phyloP scores from a whole-genome alignment of 2,113 vertebrate genomes.

The Cheirogaleus medius region DNA sequence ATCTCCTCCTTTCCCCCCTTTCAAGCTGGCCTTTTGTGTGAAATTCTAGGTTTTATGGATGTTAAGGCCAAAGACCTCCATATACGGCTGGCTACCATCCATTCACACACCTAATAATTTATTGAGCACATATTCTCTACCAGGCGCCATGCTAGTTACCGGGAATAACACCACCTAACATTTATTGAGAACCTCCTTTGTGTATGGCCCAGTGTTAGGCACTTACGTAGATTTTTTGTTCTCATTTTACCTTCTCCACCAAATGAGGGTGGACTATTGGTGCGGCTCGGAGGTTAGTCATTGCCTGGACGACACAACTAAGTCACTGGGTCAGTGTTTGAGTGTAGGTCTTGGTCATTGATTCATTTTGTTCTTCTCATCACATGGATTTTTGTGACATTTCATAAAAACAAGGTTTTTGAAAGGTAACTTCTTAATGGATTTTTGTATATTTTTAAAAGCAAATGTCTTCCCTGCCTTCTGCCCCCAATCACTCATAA shows the following conservation, averaged over 20 bases:
- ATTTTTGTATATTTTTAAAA: neutral
- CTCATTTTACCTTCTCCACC: neutral
- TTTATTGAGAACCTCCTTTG: neutral
- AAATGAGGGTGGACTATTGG: neutral
- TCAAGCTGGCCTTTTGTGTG: conserved; percentile 29
- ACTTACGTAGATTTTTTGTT: neutral
- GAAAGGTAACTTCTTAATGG: neutral
- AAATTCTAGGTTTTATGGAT: neutral
- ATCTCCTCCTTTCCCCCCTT: neutral
- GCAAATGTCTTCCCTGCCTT: neutral
- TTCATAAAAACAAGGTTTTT: neutral
- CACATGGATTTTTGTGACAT: neutral
- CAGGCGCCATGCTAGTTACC: neutral
- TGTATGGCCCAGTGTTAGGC: neutral
- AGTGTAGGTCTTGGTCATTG: neutral
- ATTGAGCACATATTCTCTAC: neutral
- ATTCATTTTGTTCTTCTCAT: neutral
- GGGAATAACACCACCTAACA: neutral
- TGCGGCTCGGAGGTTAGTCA: neutral
- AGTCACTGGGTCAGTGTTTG: neutral
- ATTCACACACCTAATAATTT: neutral
- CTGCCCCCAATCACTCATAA: neutral
- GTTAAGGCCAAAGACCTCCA: neutral
- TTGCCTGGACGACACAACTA: neutral
- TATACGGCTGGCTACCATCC: neutral